Evolutionary conservation across 2,797 vertebrate species (phyloP), one percentile per base, ranked within the genome.

Genomic region (Artibeus jamaicensis): DNA sequence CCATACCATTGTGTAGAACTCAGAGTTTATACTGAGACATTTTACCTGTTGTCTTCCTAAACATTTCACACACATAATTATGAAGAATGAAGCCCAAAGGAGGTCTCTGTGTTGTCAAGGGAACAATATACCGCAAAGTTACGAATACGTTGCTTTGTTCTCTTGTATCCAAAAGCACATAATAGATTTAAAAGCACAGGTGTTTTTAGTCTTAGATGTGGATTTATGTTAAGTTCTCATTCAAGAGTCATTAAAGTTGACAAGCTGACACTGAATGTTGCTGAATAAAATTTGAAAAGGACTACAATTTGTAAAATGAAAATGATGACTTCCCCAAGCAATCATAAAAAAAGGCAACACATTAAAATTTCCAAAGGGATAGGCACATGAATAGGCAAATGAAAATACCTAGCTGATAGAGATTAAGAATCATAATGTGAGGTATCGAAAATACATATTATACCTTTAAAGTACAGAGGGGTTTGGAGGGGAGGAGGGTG

Each of bases 151-250:
- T 44, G 8, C 6, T 46, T 83, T 89, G 37, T 77, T 94, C 16
- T 86, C 71, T 86, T 76, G 32, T 71, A 42, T 42, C 48, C 48
- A 59, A 79, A 95, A 34, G 19, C 5, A 50, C 0, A 0, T n/a
- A 65, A 21, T 26, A 68, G 19, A 65, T 48, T 89, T 70, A 32
- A 65, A 91, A 68, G 42, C 29, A 34, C 16, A 44, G 1, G 14
- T 50, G 9, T 12, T 50, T 68, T 92, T 26, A 48, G 32, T 16
- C 34, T 89, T 67, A 37, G 9, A 2, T 77, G 44, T 62, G 42
- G 26, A 48, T 76, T 93, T 65, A 77, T 55, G 94, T 65, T 78
- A 86, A 91, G 32, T 67, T 88, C 65, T 95, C n/a, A 74, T 50
- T 86, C 34, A 76, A 91, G 18, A 79, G 37, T 15, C 10, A 29